Conservation (phyloP, 2,797 vertebrate species). For the Eupleurogrammus muticus region DNA sequence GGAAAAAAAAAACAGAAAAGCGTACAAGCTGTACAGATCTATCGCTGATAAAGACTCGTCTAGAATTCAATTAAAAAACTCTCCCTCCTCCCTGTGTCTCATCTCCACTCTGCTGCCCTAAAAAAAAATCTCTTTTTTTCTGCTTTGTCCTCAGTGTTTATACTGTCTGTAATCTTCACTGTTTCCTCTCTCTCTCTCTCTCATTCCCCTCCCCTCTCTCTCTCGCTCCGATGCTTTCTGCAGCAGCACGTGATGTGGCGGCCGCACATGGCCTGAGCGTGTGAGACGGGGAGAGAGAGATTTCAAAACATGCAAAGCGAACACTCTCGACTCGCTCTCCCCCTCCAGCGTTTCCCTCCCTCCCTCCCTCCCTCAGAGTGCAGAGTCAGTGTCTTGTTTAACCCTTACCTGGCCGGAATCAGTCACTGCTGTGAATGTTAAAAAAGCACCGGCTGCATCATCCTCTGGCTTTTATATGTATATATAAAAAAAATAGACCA, state of each 20-base stretch:
- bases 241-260: conserved; percentile 84
- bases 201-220: conserved; percentile 32
- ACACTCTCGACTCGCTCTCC: conserved; percentile 43
- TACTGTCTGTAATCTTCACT: conserved; percentile 56
- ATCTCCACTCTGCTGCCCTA: not conserved
- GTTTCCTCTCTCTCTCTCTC: conserved; percentile 48
- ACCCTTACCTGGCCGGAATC: conserved; percentile 60
- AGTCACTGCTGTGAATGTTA: conserved; percentile 55
- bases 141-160: conserved; percentile 43
- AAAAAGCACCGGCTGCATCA: conserved; percentile 36
- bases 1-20: no score
- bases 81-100: not conserved
- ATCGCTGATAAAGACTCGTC: not conserved
- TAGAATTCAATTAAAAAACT: conserved; percentile 4
- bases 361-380: conserved; percentile 45
- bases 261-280: conserved; percentile 86
- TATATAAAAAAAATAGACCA: conserved; percentile 62
- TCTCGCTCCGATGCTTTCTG: conserved; percentile 76
- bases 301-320: conserved; percentile 79
- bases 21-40: no score
- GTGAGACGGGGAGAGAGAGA: conserved; percentile 76
- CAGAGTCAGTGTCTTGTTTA: conserved; percentile 76
- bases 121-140: not conserved
- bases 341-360: conserved; percentile 33
- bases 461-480: conserved; percentile 20